Evolutionary conservation across 37 sponge, comb jelly and placozoan species (phyloP), one percentile per base, ranked within the genome.

Genomic region (Aplysina aerophoba): DNA sequence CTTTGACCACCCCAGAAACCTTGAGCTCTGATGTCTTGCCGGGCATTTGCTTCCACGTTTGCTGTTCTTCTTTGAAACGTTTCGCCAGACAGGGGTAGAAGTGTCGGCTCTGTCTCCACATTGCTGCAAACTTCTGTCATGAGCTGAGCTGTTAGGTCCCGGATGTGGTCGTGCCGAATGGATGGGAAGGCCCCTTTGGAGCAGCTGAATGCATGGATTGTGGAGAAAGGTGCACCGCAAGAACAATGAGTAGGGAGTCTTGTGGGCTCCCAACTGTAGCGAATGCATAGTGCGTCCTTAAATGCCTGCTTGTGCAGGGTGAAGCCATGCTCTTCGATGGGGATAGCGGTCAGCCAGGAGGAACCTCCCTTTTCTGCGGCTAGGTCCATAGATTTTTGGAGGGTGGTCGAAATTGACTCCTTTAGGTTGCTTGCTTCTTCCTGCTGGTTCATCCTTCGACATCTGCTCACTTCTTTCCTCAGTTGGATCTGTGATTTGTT

Each of bases 281-380:
- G 41, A 67, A 67, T 67, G 27, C 69, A 67, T 14, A 75, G 78
- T 15, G 78, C 78, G 35, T 75, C 78, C 17, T 25, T 36, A 75
- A 75, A 75, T n/a, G 78, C 78, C 44, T 36, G 44, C 35, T 75
- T 75, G 50, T 75, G 78, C 44, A 75, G n/a, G 54, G 78, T 41
- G n/a, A 75, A 75, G 13, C 78, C 50, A 36, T 37, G 50, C 78
- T 75, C 78, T 40, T 75, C 21, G 11, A 36, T 41, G 15, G 78
- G 78, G 16, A 75, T 36, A 40, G 54, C 78, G 35, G 54, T 75
- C 17, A 75, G 50, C 78, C 78, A 75, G 16, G 54, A 37, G 15
- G 78, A 75, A 20, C 41, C 78, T 40, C 78, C 78, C 44, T 75
- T 75, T 44, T 75, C 50, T 15, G 78, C 19, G 15, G 78, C 78